Conservation (phyloP, 2,797 vertebrate genomes). For the Scomberomorus guttatus region DNA sequence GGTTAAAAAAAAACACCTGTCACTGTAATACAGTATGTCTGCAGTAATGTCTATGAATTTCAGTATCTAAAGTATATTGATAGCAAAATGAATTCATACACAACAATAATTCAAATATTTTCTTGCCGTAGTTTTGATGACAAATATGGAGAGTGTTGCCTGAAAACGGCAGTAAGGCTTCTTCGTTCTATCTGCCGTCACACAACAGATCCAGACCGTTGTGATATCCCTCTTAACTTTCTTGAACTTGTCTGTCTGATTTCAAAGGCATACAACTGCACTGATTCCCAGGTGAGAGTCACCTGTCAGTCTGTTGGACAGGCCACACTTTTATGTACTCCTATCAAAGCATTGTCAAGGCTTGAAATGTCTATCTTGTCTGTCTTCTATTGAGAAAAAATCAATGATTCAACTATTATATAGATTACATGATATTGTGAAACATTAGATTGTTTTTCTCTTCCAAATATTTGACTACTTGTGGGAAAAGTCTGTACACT, state of each 20-base stretch:
- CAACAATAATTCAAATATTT: background rate
- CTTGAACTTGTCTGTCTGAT: conserved; percentile 54
- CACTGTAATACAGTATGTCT: background rate
- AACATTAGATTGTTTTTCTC: background rate
- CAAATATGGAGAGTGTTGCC: conserved; percentile 41
- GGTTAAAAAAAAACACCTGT: conserved; percentile 11
- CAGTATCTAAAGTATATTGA: background rate
- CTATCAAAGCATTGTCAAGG: background rate
- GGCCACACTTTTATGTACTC: background rate
- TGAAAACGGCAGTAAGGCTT: conserved; percentile 45
- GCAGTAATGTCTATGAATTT: background rate
- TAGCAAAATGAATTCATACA: background rate
- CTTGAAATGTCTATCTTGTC: background rate
- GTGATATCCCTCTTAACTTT: conserved; percentile 31
- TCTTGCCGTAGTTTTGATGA: conserved; percentile 35
- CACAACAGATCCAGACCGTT: background rate
- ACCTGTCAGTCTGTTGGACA: background rate
- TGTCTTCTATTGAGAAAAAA: background rate
- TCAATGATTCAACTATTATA: background rate
- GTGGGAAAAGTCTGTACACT: background rate
- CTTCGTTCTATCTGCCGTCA: conserved; percentile 28
- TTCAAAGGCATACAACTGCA: background rate
- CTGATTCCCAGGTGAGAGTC: conserved; percentile 37
- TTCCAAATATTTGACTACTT: background rate
- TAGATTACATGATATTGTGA: background rate